Percentiles rank a stretch among this genome's conserved stretches.
Conservation (phyloP, 2,888 invertebrate species). For the Pyralis farinalis region DNA sequence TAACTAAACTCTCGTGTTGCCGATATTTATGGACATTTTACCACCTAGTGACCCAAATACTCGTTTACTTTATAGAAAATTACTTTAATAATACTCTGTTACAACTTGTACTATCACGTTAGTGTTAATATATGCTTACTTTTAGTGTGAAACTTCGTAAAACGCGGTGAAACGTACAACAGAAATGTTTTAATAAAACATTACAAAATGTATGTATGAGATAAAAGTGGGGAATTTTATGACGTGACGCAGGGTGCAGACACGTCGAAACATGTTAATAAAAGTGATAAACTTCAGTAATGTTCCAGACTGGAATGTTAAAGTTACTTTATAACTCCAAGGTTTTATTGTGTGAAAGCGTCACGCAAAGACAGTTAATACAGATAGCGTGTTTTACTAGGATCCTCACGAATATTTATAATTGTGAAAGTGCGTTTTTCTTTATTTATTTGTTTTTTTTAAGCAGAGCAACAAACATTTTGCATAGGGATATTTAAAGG, state of each 20-base stretch:
- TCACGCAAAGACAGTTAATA: background rate
- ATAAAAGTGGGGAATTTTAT: background rate
- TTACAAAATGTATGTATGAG: background rate
- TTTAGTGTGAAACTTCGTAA: background rate
- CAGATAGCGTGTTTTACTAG: background rate
- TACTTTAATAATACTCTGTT: no score
- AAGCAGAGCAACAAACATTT: no score
- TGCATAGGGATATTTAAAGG: no score
- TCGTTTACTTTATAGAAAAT: no score
- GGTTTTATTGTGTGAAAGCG: background rate
- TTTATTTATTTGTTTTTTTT: no score
- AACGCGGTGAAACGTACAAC: background rate
- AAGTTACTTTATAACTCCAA: background rate
- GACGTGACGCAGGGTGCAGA: background rate
- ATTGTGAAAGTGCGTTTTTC: no score
- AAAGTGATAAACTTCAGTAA: background rate
- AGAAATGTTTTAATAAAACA: background rate
- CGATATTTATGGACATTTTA: no score
- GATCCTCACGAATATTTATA: no score
- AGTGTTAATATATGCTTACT: no score
- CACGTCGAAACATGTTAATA: background rate
- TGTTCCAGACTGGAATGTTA: background rate
- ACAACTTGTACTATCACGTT: no score
- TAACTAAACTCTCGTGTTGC: no score
- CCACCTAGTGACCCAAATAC: no score